Percentiles rank a stretch among this genome's conserved stretches.
phyloP scores from a whole-genome alignment of 92 coral and sea anemone genomes.

The Bergia sp. region DNA sequence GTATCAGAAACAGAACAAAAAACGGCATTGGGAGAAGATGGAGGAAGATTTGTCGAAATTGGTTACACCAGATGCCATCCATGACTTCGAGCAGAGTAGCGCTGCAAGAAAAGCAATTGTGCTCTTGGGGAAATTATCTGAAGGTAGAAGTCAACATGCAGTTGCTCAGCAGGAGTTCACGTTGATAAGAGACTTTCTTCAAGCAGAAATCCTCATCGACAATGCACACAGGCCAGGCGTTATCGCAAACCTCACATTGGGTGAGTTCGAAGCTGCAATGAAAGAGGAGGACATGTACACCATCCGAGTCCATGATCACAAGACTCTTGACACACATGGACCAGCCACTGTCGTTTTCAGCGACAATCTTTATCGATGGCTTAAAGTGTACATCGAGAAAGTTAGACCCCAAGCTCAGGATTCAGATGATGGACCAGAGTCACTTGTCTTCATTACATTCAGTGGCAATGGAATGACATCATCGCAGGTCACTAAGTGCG shows the following conservation, averaged over 20 bases:
- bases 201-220: slow-evolving; percentile 24
- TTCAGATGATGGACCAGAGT: background rate
- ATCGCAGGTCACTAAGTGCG: slow-evolving; percentile 34
- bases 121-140: slow-evolving; percentile 17
- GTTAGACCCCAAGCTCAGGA: slow-evolving; percentile 28
- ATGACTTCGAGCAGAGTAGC: slow-evolving; percentile 23
- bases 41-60: slow-evolving; percentile 20
- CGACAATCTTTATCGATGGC: slow-evolving; percentile 30
- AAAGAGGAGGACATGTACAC: slow-evolving; percentile 14
- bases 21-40: too few species aligned
- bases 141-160: background rate
- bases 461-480: slow-evolving; percentile 41
- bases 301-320: slow-evolving; percentile 35
- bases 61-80: slow-evolving; percentile 21
- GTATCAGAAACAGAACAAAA: too few species aligned
- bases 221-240: slow-evolving; percentile 44
- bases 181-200: slow-evolving; percentile 28
- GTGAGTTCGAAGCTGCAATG: slow-evolving; percentile 19
- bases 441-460: slow-evolving; percentile 26
- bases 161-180: slow-evolving; percentile 39
- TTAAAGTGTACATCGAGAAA: slow-evolving; percentile 22
- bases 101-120: slow-evolving; percentile 39
- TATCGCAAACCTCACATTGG: slow-evolving; percentile 37
- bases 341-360: slow-evolving; percentile 42
- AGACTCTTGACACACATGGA: slow-evolving; percentile 38